A percentile compares a stretch with the other conserved stretches of the same genome.
Evolutionary conservation across 2,113 vertebrate genomes (phyloP).

Genomic region (Otolemur garnettii): DNA sequence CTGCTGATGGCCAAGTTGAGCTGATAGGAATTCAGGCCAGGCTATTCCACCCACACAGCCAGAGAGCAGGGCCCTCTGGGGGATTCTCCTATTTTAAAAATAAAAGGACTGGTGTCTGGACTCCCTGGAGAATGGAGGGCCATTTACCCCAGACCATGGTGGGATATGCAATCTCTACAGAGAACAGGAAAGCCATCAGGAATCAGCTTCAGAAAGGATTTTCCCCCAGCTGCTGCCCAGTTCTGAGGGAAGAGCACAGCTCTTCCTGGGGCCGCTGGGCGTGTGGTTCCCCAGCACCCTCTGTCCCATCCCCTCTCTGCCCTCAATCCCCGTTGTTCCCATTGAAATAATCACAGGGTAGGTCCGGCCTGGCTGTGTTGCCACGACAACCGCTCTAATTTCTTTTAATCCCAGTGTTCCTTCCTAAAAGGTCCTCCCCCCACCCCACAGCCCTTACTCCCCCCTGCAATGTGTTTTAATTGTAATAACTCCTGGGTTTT

Average conservation of each 20-base stretch:
- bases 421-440: constrained; percentile 73
- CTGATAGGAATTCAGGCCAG: not conserved
- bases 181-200: not conserved
- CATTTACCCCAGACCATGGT: not conserved
- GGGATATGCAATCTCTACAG: not conserved
- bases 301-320: not conserved
- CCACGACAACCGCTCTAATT: constrained; percentile 70
- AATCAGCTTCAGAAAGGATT: not conserved
- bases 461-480: constrained; percentile 76
- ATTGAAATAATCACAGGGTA: constrained; percentile 76
- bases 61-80: not conserved
- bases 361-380: constrained; percentile 43
- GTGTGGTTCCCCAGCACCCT: not conserved
- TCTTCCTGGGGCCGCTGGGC: not conserved
- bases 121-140: not conserved
- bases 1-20: not conserved
- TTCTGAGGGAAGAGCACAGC: not conserved
- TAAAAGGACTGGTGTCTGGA: not conserved
- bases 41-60: fast-evolving
- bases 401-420: constrained; percentile 79
- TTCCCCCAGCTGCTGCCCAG: not conserved
- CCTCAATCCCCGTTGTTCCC: constrained; percentile 55
- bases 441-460: not conserved
- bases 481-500: constrained; percentile 79
- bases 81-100: not conserved